phyloP scores from a whole-genome alignment of 2,113 vertebrate species.

The Cottus gobio region DNA sequence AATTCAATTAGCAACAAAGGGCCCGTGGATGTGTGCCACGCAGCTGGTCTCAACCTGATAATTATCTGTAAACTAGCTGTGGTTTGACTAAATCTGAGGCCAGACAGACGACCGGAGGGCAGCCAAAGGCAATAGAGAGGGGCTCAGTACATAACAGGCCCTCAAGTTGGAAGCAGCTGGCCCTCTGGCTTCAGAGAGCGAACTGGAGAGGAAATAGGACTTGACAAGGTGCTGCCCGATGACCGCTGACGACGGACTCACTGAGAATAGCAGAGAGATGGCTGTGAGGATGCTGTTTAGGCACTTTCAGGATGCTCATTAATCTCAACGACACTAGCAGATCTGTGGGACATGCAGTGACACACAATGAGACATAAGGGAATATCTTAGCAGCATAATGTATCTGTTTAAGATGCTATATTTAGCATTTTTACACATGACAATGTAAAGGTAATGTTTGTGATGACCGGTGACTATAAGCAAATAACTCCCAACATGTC shows the following conservation, averaged over 20 bases:
- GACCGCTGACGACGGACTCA: slow-evolving; percentile 39
- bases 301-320: slow-evolving; percentile 43
- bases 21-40: slow-evolving; percentile 63
- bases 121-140: slow-evolving; percentile 59
- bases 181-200: slow-evolving; percentile 16
- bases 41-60: slow-evolving; percentile 66
- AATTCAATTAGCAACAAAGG: slow-evolving; percentile 74
- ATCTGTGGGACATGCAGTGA: slow-evolving; percentile 23
- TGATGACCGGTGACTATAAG: neutral
- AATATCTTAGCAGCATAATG: slow-evolving; percentile 16
- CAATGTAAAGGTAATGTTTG: slow-evolving; percentile 1
- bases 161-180: slow-evolving; percentile 65
- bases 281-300: slow-evolving; percentile 44
- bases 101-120: slow-evolving; percentile 52
- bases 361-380: slow-evolving; percentile 28
- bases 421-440: slow-evolving; percentile 8
- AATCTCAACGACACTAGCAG: slow-evolving; percentile 51
- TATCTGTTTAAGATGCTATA: slow-evolving; percentile 6
- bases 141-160: slow-evolving; percentile 54
- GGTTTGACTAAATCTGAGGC: slow-evolving; percentile 59
- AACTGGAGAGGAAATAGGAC: slow-evolving; percentile 52
- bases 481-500: neutral
- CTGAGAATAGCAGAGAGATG: slow-evolving; percentile 36
- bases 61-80: slow-evolving; percentile 71
- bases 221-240: slow-evolving; percentile 65